phyloP scores from a whole-genome alignment of 2,113 vertebrate genomes.

The Lichenostomus cassidix region DNA sequence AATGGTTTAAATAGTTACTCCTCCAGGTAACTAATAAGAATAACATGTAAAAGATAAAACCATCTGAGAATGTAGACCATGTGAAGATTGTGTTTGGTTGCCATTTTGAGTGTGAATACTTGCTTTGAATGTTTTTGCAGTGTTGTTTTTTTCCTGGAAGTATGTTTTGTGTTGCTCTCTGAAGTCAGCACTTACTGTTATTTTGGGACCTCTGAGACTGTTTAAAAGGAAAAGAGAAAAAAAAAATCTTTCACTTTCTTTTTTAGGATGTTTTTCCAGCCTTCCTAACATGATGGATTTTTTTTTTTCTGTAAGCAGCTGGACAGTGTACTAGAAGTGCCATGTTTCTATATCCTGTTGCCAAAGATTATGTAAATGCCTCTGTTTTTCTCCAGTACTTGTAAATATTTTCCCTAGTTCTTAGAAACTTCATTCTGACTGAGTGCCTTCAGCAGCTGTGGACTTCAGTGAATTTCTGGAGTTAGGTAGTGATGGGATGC shows the following conservation, averaged over 20 bases:
- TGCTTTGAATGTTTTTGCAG: not conserved
- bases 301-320: constrained; percentile 7
- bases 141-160: not conserved
- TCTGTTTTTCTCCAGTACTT: constrained; percentile 16
- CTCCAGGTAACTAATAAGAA: not conserved
- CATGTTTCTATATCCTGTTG: not conserved
- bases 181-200: not conserved
- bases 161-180: not conserved
- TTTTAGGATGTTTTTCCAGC: not conserved
- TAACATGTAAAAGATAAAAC: not conserved
- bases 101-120: not conserved
- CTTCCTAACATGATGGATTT: not conserved
- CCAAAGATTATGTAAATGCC: constrained; percentile 29
- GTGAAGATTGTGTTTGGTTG: not conserved
- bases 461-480: not conserved
- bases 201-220: not conserved
- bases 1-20: not conserved
- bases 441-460: not conserved
- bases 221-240: not conserved
- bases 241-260: not conserved
- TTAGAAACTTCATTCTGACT: constrained; percentile 10
- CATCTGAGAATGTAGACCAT: not conserved
- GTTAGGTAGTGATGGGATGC: not conserved
- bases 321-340: not conserved
- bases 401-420: constrained; percentile 44